Base-by-base conservation (phyloP, 2,888 invertebrate genomes). In the Tachina lurida region DNA sequence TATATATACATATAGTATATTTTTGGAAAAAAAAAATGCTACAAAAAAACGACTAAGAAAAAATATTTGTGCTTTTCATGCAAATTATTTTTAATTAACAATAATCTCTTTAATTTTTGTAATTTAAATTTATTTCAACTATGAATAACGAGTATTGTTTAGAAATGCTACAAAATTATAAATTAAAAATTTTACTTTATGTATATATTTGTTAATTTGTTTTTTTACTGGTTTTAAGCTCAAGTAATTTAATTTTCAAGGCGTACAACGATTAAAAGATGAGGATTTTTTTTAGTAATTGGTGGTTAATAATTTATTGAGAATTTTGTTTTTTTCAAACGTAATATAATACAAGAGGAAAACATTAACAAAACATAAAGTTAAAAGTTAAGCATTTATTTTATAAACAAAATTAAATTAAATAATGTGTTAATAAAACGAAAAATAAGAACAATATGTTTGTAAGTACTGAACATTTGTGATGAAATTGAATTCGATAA, bases 51-150 rank as follows among this genome's bases (percentile, higher is more conserved):
- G 15, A 84, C 3, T 47, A 58, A 49, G 54, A 19, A 75, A 71
- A 84, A 58, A 58, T 19, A n/a, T 63, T 73, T 84, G 91, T 90
- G 90, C 91, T 90, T 84, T 90, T 91, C 90, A 90, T 90, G 90
- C 90, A 90, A 90, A 89, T 90, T 88, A 84, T 78, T 86, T 74
- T 84, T 68, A 58, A 81, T 83, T 78, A 54, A 65, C 56, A 78
- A 83, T 84, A 68, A 75, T 41, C 13, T 56, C 31, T 58, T 58
- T 80, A 60, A 71, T 74, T 85, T n/a, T 63, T 83, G 63, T 65
- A 22, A 43, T 19, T 78, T 10, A 52, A 60, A n/a, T 60, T 86
- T 63, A 86, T 79, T 76, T 71, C 68, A 81, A 87, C 81, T 70
- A 56, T 60, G 12, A 76, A 56, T 10, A 19, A 58, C 73, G 63